Evolutionary conservation across 2,797 vertebrate genomes (phyloP), one percentile per base, ranked within the genome.

Genomic region (Phoxinus dragarum): DNA sequence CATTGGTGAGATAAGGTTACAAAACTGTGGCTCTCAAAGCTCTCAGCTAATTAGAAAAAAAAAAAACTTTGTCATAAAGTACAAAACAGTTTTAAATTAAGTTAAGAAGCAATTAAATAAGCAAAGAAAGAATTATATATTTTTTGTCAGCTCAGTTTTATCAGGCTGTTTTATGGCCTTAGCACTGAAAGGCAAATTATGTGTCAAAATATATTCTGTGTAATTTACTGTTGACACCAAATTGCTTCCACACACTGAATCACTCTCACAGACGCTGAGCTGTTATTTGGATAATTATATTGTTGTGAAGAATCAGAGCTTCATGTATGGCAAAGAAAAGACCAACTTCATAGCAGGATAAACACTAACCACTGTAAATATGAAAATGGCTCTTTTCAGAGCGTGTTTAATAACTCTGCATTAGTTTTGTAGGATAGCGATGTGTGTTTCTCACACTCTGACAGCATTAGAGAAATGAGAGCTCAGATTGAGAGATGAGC

Each of bases 401-500:
- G 73, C 42, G 74, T 74, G 82, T 42, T 71, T 47, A 23, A 66
- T 72, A 74, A 56, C 67, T 73, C 14, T 40, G 59, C 54, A 42
- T 11, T 64, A 59, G 69, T 78, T 31, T 77, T 38, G 23, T 17
- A 78, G 64, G 12, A n/a, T 59, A 66, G 23, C 21, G 31, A 36
- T 49, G 82, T 47, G 80, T 87, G 82, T 86, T 89, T 56, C 76
- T 89, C 84, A 85, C 75, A 67, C 75, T 59, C 8, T 87, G 87
- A 83, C 86, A 89, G 89, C 84, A 34, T 66, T 66, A 66, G 61
- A 31, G 61, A 73, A 64, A 77, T 16, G 44, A 49, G 44, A 14
- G n/a, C 68, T 80, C 64, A 88, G 79, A 84, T 71, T 86, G 84
- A 89, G 82, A 77, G 81, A 86, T 87, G 76, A 87, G 76, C 74